Evolutionary conservation across 92 coral and sea anemone genomes (phyloP), one percentile per base, ranked within the genome.

Genomic region (Epizoanthus rinbou): DNA sequence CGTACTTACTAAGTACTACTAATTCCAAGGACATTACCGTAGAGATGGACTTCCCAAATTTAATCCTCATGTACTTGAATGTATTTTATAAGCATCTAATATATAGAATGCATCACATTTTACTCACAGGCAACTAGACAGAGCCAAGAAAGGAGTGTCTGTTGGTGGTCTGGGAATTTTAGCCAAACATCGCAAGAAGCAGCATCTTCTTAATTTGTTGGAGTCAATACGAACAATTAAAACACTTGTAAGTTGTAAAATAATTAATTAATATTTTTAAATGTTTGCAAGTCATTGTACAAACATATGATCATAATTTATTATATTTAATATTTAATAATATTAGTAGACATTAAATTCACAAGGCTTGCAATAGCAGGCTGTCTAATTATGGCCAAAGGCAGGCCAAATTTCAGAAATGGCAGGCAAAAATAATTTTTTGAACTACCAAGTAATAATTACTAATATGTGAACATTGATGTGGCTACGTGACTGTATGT

Each of bases 121-220:
- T 56, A 39, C 54, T 81, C 50, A 10, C 74, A 96, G 99, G 52
- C 98, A 96, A 64, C 86, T 96, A 6, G 99, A 96, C 58, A 86
- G 90, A 14, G 98, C 99, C 41, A 90, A 94, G 80, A 87, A 93
- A 76, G 99, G 98, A 63, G 98, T 95, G 2, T 96, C 99, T 11
- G 95, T 94, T 45, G 99, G 99, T 13, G 99, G 99, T 14, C 87
- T 96, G 19, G 98, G 98, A 9, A 93, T 96, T 73, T 85, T 96
- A 75, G 97, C 98, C 57, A 96, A 94, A 89, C 98, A 96, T 80
- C 93, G 99, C 53, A 94, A 94, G 90, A 96, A 96, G 75, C 99
- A 96, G 71, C 99, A 96, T 79, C 92, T 96, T 45, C 74, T 94
- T 6, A 94, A 87, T 56, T 80, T 96, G 13, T 79, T 96, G 74